Conservation (phyloP, 2,113 vertebrate genomes). For the Corythornis cristatus region DNA sequence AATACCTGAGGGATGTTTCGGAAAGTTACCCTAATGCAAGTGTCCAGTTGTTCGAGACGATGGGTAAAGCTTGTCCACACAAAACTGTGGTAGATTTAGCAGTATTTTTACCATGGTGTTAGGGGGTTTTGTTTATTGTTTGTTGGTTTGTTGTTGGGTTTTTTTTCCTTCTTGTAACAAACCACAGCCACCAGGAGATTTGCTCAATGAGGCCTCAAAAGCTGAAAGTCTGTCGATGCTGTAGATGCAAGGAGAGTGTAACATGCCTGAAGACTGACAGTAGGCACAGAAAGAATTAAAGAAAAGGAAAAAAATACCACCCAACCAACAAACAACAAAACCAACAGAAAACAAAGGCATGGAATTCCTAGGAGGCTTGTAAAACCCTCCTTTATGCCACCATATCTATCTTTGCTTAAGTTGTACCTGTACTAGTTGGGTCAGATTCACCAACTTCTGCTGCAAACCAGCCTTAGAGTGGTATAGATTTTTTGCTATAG, state of each 20-base stretch:
- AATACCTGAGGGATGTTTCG: background rate
- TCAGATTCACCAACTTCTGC: background rate
- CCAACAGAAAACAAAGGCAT: background rate
- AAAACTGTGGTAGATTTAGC: conserved; percentile 26
- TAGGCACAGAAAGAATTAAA: background rate
- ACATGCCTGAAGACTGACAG: background rate
- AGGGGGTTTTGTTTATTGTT: too few relatives aligned
- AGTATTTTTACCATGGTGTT: background rate
- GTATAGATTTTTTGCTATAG: background rate
- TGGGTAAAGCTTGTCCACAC: conserved; percentile 13
- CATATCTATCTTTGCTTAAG: background rate
- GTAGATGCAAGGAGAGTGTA: background rate
- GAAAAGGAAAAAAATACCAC: background rate
- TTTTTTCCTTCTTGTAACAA: background rate
- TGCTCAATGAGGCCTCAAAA: background rate
- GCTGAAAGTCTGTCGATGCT: background rate
- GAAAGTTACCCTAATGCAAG: background rate
- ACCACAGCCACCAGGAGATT: background rate
- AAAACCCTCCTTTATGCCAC: background rate
- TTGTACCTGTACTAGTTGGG: background rate
- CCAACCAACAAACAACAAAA: background rate
- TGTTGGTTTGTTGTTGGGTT: background rate
- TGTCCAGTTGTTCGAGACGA: background rate
- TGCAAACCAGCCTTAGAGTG: background rate
- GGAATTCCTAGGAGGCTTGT: background rate